Conservation (phyloP, 2,888 invertebrate genomes). For the Rutpela maculata region DNA sequence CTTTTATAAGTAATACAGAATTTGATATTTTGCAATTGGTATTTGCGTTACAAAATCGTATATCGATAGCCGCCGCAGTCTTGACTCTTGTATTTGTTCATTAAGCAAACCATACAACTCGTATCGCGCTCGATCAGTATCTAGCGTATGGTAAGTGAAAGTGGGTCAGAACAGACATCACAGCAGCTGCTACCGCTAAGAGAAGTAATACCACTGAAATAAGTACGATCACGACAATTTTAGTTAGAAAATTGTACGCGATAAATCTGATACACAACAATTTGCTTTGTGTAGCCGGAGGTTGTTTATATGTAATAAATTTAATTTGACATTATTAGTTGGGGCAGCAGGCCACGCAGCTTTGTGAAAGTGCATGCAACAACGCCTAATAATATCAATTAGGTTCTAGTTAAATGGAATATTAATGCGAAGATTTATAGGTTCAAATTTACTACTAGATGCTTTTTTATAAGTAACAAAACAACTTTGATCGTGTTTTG, state of each 20-base stretch:
- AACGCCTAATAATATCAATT: neutral
- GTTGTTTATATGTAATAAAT: neutral
- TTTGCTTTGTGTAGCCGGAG: neutral
- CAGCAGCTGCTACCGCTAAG: conserved; percentile 26
- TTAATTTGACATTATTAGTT: neutral
- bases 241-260: conserved; percentile 12
- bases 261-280: neutral
- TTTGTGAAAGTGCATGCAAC: neutral
- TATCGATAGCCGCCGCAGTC: conserved; percentile 3
- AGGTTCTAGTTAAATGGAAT: neutral
- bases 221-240: conserved; percentile 13
- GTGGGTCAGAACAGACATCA: conserved; percentile 48
- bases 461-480: neutral
- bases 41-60: conserved; percentile 28
- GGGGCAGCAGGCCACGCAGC: neutral
- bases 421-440: neutral
- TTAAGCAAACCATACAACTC: neutral
- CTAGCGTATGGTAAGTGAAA: conserved; percentile 54
- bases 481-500: neutral
- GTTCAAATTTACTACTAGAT: neutral
- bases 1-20: conserved; percentile 10
- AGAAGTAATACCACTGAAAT: conserved; percentile 12
- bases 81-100: conserved; percentile 8
- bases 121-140: conserved; percentile 36
- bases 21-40: conserved; percentile 22